phyloP scores from a whole-genome alignment of 1,140 invertebrate species.

The Metaphire vulgaris region DNA sequence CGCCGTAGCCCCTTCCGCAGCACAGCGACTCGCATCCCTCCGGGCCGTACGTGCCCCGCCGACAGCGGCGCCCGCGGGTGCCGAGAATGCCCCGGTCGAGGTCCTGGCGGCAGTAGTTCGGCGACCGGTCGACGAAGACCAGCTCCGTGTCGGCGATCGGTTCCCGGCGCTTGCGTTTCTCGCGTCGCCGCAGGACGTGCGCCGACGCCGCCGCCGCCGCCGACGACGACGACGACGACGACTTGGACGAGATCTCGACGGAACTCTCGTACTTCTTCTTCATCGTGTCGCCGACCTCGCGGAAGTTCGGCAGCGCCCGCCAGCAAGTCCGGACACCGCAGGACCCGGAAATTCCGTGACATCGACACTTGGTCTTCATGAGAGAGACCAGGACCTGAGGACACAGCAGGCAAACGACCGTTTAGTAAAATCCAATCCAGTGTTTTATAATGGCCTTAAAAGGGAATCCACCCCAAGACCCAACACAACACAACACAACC shows the following conservation, averaged over 20 bases:
- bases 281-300: conserved; percentile 70
- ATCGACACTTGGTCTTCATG: conserved; percentile 18
- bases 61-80: conserved; percentile 59
- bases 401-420: background rate
- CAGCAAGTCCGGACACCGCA: conserved; percentile 85
- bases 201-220: too few species aligned
- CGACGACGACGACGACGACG: background rate
- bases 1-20: conserved; percentile 51
- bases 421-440: background rate
- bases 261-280: conserved; percentile 75
- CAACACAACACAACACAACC: conserved; percentile 1
- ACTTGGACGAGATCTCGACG: conserved; percentile 59
- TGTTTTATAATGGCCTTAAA: background rate
- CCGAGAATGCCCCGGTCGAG: conserved; percentile 57
- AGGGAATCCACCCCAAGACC: background rate
- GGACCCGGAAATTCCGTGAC: conserved; percentile 14
- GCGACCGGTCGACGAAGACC: conserved; percentile 80
- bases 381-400: conserved; percentile 16
- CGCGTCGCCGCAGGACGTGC: conserved; percentile 33
- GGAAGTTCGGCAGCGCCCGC: conserved; percentile 78
- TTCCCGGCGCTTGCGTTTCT: conserved; percentile 20
- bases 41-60: conserved; percentile 61
- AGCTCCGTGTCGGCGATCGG: conserved; percentile 55
- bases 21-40: conserved; percentile 60
- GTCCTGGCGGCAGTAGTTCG: conserved; percentile 73